Conservation (phyloP, 1,140 invertebrate genomes). For the Lepidostoma basale region DNA sequence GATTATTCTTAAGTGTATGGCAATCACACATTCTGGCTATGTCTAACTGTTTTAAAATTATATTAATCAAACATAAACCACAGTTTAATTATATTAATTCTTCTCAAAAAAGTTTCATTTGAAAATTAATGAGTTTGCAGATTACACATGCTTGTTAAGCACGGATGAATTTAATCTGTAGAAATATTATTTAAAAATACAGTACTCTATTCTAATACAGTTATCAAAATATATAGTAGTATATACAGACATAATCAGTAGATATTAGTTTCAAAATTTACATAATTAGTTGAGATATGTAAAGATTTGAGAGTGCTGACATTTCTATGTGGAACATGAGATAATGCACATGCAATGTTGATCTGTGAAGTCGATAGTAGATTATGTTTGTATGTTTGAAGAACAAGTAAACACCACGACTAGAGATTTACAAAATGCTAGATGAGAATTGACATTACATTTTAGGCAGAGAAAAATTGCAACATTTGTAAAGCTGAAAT, state of each 20-base stretch:
- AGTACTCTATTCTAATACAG: slow-evolving; percentile 44
- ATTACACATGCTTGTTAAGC: no score
- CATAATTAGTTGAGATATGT: slow-evolving; percentile 42
- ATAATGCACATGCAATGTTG: no score
- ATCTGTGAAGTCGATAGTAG: no score
- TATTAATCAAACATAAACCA: no score
- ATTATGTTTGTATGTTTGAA: background rate
- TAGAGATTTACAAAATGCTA: background rate
- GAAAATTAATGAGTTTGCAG: no score
- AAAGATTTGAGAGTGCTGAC: slow-evolving; percentile 30
- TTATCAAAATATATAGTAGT: slow-evolving; percentile 45
- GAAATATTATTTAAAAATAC: slow-evolving; percentile 38
- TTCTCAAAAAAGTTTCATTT: no score
- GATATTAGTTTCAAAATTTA: slow-evolving; percentile 29
- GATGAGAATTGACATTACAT: slow-evolving; percentile 21
- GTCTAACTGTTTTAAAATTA: no score
- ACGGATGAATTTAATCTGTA: slow-evolving; percentile 8
- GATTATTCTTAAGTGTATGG: slow-evolving; percentile 36
- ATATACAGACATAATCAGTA: slow-evolving; percentile 41
- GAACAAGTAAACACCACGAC: background rate
- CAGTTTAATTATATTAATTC: no score
- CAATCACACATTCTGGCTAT: slow-evolving; percentile 32
- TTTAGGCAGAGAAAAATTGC: slow-evolving; percentile 44
- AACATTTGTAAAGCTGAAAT: slow-evolving; percentile 44
- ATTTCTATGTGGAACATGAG: background rate